Evolutionary conservation across 2,888 invertebrate genomes (phyloP), one percentile per base, ranked within the genome.

Genomic region (Rhamnusium bicolor): DNA sequence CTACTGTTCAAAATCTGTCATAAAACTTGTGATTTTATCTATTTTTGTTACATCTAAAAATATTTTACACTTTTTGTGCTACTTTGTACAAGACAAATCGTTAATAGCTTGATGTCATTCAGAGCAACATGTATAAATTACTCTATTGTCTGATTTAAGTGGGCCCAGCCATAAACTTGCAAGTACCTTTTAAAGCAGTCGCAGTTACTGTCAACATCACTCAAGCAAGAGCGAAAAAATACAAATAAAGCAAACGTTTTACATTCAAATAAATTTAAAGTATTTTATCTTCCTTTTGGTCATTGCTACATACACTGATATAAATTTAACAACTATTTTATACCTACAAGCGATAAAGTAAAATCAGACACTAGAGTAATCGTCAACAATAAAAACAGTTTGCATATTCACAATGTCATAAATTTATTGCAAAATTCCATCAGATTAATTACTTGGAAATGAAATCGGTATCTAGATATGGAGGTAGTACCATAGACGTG

Each of bases 391-490:
- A 66, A 51, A 16, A 66, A 53, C 47, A 6, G n/a, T 21, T 47
- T 49, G 24, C n/a, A 12, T 29, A 66, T 27, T 66, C 53, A 27
- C 14, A 16, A 12, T 66, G 66, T 51, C 54, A 66, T 54, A 62
- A 71, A 71, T 71, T 71, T 71, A 65, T 71, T 19, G 56, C 65
- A 2, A 71, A 71, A 63, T 65, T 71, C 71, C 71, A 71, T 71
- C 65, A 54, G 32, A 65, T 65, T 71, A 71, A 71, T 65, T 71
- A 54, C 53, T 40, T 56, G 54, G 47, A 70, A 70, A 53, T 65
- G 51, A 21, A 1, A 49, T 19, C 21, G n/a, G 40, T 16, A 46
- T 61, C 21, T 6, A 24, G n/a, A n/a, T 40, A n/a, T n/a, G n/a
- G 40, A 40, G 40, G 0, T n/a, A 40, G n/a, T n/a, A 12, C 40